These are phyloP conservation scores for Varanus komodoensis DNA, from an alignment of 2,113 vertebrate species.

Conservation along the genomic window DNA sequence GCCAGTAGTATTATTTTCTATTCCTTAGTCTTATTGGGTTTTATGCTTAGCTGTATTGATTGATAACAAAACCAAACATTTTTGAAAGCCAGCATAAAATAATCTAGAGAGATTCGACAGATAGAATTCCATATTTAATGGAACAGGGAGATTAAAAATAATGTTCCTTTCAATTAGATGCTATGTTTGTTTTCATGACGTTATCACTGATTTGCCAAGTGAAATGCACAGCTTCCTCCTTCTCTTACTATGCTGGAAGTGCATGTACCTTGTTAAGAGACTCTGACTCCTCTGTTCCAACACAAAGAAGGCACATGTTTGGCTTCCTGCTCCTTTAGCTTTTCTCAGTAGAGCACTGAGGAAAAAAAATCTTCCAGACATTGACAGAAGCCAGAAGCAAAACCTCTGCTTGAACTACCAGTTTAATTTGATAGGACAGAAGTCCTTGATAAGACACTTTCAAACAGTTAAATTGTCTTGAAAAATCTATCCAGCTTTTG, in stretches of 20 bases:
- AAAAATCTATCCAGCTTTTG: slow-evolving; percentile 48
- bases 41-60: background rate
- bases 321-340: background rate
- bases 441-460: slow-evolving; percentile 46
- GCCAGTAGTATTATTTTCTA: background rate
- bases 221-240: background rate
- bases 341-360: background rate
- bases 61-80: no score
- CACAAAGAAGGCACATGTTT: background rate
- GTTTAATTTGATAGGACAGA: slow-evolving; percentile 43
- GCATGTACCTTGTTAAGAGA: background rate
- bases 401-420: slow-evolving; percentile 28
- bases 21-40: background rate
- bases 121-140: background rate
- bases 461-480: slow-evolving; percentile 56
- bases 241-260: background rate
- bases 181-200: background rate
- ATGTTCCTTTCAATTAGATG: background rate
- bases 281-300: background rate
- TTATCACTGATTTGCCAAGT: background rate
- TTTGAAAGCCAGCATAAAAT: background rate
- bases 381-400: slow-evolving; percentile 37
- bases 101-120: background rate
- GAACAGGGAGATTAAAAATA: background rate
- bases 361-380: slow-evolving; percentile 8